Evolutionary conservation across 2,888 invertebrate species (phyloP), one percentile per base, ranked within the genome.

Genomic region (Hydropsyche betteni): DNA sequence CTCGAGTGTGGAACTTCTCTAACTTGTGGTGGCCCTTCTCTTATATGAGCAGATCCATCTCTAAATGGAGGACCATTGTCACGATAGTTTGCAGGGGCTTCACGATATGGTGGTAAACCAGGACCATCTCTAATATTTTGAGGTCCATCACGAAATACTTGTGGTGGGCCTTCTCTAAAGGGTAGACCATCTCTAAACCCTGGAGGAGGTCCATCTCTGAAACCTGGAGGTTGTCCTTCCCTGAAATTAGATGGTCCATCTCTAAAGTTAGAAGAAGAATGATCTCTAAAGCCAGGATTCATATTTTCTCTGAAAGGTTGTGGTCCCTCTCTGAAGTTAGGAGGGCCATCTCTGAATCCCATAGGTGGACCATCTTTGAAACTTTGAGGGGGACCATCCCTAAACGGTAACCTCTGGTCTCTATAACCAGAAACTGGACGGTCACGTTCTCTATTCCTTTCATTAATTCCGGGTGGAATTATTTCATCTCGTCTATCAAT

Each of bases 401-500:
- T 82, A 76, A 83, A 84, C 8, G 85, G 84, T n/a, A 83, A 77
- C 69, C 78, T 79, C 38, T 81, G 81, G 61, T 83, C 83, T 80
- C 83, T 81, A 69, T 80, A 83, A 7, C 82, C 80, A 16, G 84
- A 83, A 5, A 86, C 81, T 8, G 83, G 64, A 83, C 86, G 82
- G 82, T 85, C 79, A 85, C 87, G 78, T 34, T 82, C 82, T 38
- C 81, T 81, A 38, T 80, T 82, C 78, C 80, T 82, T 77, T 64
- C 80, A 10, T 79, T 76, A 73, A 81, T 81, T 16, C 84, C 84
- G 5, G 85, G 84, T 6, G 85, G 84, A 8, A 83, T 84, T 6
- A 85, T 83, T 58, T 85, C 85, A 51, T 84, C 85, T 75, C 84
- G 84, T 73, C 84, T 81, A 80, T 88, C 88, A 80, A 88, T 88